phyloP scores from a whole-genome alignment of 37 sponge, comb jelly and placozoan genomes.

The Spongilla lacustris region DNA sequence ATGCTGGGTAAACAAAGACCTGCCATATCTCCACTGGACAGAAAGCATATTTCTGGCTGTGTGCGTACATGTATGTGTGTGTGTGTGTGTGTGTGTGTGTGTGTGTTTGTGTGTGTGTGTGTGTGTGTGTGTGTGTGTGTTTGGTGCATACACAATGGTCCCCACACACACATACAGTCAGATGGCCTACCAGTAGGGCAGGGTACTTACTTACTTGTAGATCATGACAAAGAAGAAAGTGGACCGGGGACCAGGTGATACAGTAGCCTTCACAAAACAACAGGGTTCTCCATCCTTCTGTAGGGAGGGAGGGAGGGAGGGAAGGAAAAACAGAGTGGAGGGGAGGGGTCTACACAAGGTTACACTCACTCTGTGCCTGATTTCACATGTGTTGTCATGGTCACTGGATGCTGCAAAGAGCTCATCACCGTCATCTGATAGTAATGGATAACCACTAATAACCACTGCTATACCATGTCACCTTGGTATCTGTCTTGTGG shows the following conservation, averaged over 20 bases:
- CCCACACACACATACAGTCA: no score
- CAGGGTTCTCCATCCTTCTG: neutral
- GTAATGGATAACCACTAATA: neutral
- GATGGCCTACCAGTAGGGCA: no score
- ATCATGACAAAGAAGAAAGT: conserved; percentile 12
- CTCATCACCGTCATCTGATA: neutral
- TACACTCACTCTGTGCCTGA: conserved; percentile 9
- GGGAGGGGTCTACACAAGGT: no score
- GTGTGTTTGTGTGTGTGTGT: neutral
- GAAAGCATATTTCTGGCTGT: conserved; percentile 12
- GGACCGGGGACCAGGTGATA: neutral
- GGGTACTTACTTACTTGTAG: conserved; percentile 15
- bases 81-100: no score
- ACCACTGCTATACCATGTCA: neutral
- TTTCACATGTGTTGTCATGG: conserved; percentile 14
- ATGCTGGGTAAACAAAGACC: conserved; percentile 31
- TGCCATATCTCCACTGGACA: conserved; percentile 39
- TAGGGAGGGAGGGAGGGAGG: neutral
- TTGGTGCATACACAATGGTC: no score
- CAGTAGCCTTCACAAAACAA: conserved; percentile 14
- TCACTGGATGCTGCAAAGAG: conserved; percentile 25
- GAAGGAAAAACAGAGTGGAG: neutral
- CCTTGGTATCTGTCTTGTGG: no score
- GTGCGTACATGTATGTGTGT: no score
- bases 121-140: neutral